Base-by-base conservation (phyloP, 2,113 vertebrate species). In the Pica pica region DNA sequence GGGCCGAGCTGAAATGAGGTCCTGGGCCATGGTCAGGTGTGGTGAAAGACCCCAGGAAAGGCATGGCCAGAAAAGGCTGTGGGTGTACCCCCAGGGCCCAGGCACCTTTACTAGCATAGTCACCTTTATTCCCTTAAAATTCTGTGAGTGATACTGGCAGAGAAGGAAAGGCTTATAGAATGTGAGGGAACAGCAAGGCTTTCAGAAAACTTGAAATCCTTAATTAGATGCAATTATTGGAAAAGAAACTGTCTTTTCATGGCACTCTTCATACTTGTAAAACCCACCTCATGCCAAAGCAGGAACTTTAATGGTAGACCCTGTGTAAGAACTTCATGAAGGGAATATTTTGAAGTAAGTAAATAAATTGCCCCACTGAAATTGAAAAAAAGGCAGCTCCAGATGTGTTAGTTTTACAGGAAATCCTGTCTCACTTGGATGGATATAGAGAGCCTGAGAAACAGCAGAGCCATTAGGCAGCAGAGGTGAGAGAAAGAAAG, bases 401-500 rank as follows among this genome's bases (percentile, higher is more conserved):
- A 90, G 74, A 94, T 93, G 93, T 94, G 92, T 96, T 87, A 90
- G 76, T 52, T 93, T 93, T 86, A 65, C 90, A 94, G 96, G 92
- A 97, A 96, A 96, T 96, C 96, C 93, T 92, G 95, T 92, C 95
- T 89, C 83, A 94, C 73, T 95, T 93, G 80, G 76, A 57, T 96
- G 90, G 69, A 92, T 94, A 42, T 31, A 64, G 52, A 94, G 61
- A 81, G 56, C 53, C 85, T 91, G 86, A 75, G 83, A 96, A 94
- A 75, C 83, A 97, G 93, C 92, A 96, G 88, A 95, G 81, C 92
- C 19, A 6, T 80, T 92, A 77, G 85, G 90, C 22, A 90, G 90
- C 76, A 87, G 88, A 86, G 79, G 87, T 92, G 90, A 94, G 82
- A 80, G 83, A 90, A 75, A 92, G 83, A 90, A 73, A 77, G 90